These are phyloP conservation scores for Bryconaethiops microstoma DNA, from an alignment of 2,797 vertebrate species.

Conservation along the genomic window DNA sequence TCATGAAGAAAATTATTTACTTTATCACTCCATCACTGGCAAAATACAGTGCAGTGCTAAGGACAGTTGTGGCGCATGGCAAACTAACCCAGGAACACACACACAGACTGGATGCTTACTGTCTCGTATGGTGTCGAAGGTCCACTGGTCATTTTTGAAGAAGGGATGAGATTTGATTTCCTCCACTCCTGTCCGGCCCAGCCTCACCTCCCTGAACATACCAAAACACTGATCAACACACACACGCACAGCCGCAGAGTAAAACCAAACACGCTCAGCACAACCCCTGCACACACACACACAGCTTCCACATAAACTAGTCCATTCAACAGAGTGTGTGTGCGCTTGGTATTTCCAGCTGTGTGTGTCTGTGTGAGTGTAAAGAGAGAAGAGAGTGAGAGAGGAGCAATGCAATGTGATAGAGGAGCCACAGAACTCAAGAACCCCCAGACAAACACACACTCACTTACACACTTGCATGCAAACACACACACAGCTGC, in stretches of 20 bases:
- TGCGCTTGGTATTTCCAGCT: background rate
- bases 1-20: background rate
- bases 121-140: constrained; percentile 95
- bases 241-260: constrained; percentile 41
- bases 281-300: constrained; percentile 33
- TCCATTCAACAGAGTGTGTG: constrained; percentile 16
- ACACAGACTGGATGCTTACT: constrained; percentile 81
- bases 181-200: constrained; percentile 84
- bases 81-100: background rate
- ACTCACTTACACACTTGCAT: constrained; percentile 50
- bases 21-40: background rate
- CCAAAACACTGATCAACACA: constrained; percentile 59
- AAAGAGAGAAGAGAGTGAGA: background rate
- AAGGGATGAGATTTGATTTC: constrained; percentile 94
- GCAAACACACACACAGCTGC: constrained; percentile 52
- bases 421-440: background rate
- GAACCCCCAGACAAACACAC: constrained; percentile 32
- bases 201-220: constrained; percentile 89
- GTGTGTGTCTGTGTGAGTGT: background rate
- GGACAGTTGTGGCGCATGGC: background rate
- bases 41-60: background rate
- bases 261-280: constrained; percentile 34
- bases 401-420: background rate
- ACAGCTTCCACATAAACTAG: constrained; percentile 23
- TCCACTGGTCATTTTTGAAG: constrained; percentile 98